Base-by-base conservation (phyloP, 2,113 vertebrate genomes). In the Takifugu bimaculatus region DNA sequence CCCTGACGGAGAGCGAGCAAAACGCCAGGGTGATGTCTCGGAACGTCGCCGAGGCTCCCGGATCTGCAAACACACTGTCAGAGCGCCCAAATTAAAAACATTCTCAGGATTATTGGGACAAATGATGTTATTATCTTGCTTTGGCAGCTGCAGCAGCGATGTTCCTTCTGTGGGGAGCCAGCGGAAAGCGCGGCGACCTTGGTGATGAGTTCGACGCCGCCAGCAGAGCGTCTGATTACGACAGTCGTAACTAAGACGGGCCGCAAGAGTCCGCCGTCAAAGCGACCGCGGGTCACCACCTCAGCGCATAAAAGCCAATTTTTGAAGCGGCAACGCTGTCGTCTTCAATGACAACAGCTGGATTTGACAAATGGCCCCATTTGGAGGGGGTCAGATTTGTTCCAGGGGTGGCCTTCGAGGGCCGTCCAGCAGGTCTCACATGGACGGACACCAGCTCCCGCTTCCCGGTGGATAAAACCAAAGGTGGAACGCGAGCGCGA, bases 311-410 rank as follows among this genome's bases (percentile, higher is more conserved):
- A 57, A 59, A 70, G 72, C 67, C 68, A 64, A 82, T 70, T 75
- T 79, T 28, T 67, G 63, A 77, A 68, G 69, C 42, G 26, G 64
- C 76, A 72, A 72, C 73, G 58, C n/a, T 62, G 79, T 70, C 79
- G 15, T 73, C 63, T 58, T 29, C 4, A 2, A 63, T 71, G 71
- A 44, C 28, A 25, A 52, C 5, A 7, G 43, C 55, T 2, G 32
- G 59, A 0, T 35, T 20, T 84, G 83, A 90, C 74, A 50, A 81
- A 89, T 81, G 74, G 54, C 68, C 81, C 59, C 60, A 65, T 75
- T 80, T 81, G 56, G 29, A 14, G 48, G 70, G 66, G 51, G 69
- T 20, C 56, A 63, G 66, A 56, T 61, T 74, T 39, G 25, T 79
- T 67, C 68, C 63, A 59, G 62, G 28, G 64, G 48, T 54, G 42